Evolutionary conservation across 2,888 invertebrate genomes (phyloP), one percentile per base, ranked within the genome.

Genomic region (Cantharis nigra): DNA sequence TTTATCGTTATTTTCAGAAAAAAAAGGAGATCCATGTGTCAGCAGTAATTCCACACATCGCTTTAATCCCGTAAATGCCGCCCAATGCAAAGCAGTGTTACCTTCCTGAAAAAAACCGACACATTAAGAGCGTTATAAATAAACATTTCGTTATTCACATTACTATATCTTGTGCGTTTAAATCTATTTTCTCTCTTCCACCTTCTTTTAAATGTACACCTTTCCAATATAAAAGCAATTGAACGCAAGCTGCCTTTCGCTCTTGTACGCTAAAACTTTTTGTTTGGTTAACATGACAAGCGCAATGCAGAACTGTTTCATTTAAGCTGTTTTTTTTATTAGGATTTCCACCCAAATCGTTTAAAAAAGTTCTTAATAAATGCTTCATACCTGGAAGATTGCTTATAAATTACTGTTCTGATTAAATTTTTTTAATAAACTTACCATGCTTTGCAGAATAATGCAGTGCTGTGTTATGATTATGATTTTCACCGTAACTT

Each of bases 11-110:
- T 93, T 93, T 87, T 93, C 92, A 33, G 90, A 85, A 84, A 93
- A 93, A 64, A 93, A 85, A 2, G 92, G 91, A 13, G 92, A 90
- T 9, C 91, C 91, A 81, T 91, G 90, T 33, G 89, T 88, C 26
- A 93, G 89, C 30, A 93, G 87, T 62, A 92, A 87, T 87, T 93
- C 92, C 5, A 92, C 92, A 86, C 93, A 92, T 75, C 91, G 88
- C 82, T 90, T 90, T 67, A 93, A 86, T 0, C 93, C 93, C 11
- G 91, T 91, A 16, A 89, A 87, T 9, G 93, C 91, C 7, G 93
- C 93, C 87, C 91, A 91, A 85, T 93, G 93, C n/a, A 93, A 87
- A 9, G 93, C 91, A 26, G 92, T 93, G 85, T 93, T 93, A 16
- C 91, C 91, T 82, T 91, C 90, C 92, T 92, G 86, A 20, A 83